phyloP scores from a whole-genome alignment of 37 sponge, comb jelly and placozoan species.

The Spongilla lacustris region DNA sequence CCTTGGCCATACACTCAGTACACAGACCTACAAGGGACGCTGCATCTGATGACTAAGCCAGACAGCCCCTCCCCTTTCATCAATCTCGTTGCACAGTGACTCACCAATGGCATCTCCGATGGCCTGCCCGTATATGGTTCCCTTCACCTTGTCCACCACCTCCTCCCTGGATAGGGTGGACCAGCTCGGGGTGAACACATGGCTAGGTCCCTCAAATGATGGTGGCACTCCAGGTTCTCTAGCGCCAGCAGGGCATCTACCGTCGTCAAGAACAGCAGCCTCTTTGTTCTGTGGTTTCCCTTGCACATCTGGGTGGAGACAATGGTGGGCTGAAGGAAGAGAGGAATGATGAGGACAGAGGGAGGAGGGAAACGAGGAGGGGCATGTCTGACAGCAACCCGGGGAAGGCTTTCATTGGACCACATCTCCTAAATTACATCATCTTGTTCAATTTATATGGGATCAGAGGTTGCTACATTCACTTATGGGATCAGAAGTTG shows the following conservation, averaged over 20 bases:
- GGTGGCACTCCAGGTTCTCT: not conserved
- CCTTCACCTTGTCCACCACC: conserved; percentile 84
- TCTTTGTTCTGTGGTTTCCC: not conserved
- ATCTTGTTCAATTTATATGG: no score
- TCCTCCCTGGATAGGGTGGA: conserved; percentile 60
- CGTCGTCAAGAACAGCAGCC: no score
- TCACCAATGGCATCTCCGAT: conserved; percentile 93
- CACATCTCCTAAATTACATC: no score
- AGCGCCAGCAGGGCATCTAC: no score
- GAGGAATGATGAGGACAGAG: not conserved
- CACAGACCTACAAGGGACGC: not conserved
- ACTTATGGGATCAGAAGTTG: no score
- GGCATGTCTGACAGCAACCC: no score
- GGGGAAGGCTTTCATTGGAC: no score
- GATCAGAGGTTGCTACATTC: no score
- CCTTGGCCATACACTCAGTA: conserved; percentile 70
- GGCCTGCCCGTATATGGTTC: conserved; percentile 90
- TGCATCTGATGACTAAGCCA: not conserved
- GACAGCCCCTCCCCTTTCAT: not conserved
- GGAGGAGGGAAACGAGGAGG: not conserved
- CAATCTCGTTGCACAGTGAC: not conserved
- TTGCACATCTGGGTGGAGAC: not conserved
- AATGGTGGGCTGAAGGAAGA: no score
- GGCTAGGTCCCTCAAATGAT: conserved; percentile 4
- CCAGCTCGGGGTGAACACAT: conserved; percentile 62